Conservation (phyloP, 2,888 invertebrate genomes). For the Scelioninae gen. 1 region DNA sequence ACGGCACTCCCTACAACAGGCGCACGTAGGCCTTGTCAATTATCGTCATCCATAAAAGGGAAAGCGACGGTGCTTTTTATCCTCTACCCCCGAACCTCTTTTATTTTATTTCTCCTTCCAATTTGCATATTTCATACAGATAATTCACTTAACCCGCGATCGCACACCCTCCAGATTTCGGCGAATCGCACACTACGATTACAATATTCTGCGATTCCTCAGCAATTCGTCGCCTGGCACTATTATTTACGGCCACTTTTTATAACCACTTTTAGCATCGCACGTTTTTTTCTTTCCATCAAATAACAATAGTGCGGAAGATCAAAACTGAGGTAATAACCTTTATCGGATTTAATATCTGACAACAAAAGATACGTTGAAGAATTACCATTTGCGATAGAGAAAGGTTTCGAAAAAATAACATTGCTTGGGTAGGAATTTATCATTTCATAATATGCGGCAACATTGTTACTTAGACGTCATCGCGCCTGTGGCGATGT, state of each 20-base stretch:
- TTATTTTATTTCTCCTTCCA: conserved; percentile 3
- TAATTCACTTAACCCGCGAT: conserved; percentile 31
- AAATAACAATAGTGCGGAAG: conserved; percentile 29
- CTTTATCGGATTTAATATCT: conserved; percentile 24
- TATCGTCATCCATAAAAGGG: conserved; percentile 66
- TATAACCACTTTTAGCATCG: conserved; percentile 29
- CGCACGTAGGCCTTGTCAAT: conserved; percentile 70
- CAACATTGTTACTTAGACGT: conserved; percentile 77
- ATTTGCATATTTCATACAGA: conserved; percentile 37
- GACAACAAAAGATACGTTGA: conserved; percentile 10
- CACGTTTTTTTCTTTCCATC: conserved; percentile 20
- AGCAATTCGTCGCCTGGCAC: conserved; percentile 7
- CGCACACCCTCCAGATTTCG: background rate
- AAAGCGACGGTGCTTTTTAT: conserved; percentile 33
- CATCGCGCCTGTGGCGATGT: conserved; percentile 75
- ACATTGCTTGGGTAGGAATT: conserved; percentile 72
- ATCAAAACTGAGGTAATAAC: conserved; percentile 35
- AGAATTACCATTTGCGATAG: conserved; percentile 19
- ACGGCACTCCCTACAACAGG: conserved; percentile 73
- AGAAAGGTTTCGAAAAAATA: conserved; percentile 33
- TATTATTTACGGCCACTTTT: conserved; percentile 19
- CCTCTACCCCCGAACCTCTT: conserved; percentile 7
- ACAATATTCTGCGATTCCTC: conserved; percentile 1
- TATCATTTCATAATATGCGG: conserved; percentile 77
- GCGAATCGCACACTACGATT: background rate